A percentile compares a stretch with the other conserved stretches of the same genome.
Conservation (phyloP, 2,113 vertebrate species). For the Sterna hirundo region DNA sequence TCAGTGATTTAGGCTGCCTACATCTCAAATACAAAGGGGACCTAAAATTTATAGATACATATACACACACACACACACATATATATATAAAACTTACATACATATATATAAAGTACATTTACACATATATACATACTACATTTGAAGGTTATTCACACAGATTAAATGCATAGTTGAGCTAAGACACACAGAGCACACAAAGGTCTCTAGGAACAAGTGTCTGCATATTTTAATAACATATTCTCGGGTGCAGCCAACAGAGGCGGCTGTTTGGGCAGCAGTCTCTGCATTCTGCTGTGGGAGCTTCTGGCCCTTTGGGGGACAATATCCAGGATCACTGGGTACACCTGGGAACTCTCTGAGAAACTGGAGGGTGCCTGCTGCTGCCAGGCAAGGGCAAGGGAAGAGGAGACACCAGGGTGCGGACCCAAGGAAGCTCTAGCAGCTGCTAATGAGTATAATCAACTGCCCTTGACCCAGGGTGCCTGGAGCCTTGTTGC, state of each 20-base stretch:
- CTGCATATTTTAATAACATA: not conserved
- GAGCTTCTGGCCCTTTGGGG: not conserved
- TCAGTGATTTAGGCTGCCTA: not conserved
- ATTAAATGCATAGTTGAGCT: not conserved
- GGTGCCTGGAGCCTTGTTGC: not conserved
- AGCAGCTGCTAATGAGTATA: not conserved
- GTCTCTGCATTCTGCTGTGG: not conserved
- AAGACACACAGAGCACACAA: not conserved
- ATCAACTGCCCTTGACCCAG: not conserved
- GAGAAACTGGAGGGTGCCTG: not conserved
- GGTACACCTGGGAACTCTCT: not conserved
- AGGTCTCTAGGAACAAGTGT: not conserved
- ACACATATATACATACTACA: not conserved
- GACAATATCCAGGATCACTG: not conserved
- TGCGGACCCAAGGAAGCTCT: not conserved
- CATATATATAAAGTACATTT: not conserved
- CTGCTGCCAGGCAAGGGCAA: not conserved
- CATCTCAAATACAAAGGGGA: not conserved
- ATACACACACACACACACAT: too few species aligned
- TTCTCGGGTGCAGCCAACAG: not conserved
- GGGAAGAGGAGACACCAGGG: not conserved
- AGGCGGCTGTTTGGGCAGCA: not conserved
- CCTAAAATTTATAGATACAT: not conserved
- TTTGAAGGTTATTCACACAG: not conserved
- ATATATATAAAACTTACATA: not conserved